phyloP scores from a whole-genome alignment of 2,888 invertebrate genomes.

The Brachyopa scutellaris region DNA sequence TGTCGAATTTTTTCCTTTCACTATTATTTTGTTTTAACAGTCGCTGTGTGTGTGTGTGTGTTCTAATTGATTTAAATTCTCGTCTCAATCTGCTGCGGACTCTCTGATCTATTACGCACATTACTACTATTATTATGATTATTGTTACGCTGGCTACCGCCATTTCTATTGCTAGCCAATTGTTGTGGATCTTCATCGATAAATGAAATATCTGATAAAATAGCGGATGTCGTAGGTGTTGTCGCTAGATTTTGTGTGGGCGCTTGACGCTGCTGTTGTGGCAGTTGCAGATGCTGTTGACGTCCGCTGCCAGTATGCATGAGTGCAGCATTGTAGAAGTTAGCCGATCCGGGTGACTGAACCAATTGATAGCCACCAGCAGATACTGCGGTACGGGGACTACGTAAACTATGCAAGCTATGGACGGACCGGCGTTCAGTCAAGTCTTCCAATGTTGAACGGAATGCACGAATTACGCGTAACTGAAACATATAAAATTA shows the following conservation, averaged over 20 bases:
- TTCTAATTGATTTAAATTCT: no score
- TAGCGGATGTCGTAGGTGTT: conserved; percentile 75
- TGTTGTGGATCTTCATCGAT: conserved; percentile 85
- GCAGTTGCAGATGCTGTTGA: conserved; percentile 74
- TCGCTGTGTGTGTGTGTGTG: no score
- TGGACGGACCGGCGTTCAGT: conserved; percentile 99
- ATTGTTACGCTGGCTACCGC: no score
- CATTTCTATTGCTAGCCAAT: conserved; percentile 77
- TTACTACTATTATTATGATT: conserved; percentile 80
- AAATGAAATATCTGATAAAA: conserved; percentile 87
- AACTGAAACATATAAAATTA: conserved; percentile 90
- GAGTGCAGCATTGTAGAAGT: conserved; percentile 78
- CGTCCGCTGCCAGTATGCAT: conserved; percentile 76
- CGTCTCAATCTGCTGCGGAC: conserved; percentile 83
- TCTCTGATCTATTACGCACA: conserved; percentile 83
- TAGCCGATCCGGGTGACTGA: conserved; percentile 74
- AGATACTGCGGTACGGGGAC: conserved; percentile 87
- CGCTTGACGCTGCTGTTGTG: conserved; percentile 75
- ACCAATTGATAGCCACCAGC: conserved; percentile 73
- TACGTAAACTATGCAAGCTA: conserved; percentile 97
- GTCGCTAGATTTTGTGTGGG: conserved; percentile 72
- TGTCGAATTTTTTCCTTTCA: no score
- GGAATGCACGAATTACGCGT: conserved; percentile 99
- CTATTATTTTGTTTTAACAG: no score
- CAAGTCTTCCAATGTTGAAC: conserved; percentile 99